These are phyloP conservation scores for Drosophila ochracea DNA, from an alignment of 2,888 invertebrate species.

Conservation along the genomic window DNA sequence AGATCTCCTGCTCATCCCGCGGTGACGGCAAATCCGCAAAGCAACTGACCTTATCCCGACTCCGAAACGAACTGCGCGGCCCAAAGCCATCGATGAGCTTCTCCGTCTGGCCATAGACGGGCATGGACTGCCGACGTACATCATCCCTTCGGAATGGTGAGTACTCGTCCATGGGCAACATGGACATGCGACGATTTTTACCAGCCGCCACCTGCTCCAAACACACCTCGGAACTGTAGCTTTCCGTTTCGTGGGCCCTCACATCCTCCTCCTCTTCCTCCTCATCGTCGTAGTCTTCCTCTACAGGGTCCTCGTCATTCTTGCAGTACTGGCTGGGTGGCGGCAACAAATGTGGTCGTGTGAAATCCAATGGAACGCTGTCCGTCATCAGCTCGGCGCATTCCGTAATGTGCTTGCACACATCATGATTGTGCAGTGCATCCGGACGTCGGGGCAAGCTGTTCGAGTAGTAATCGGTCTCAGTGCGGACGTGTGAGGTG, in stretches of 20 bases:
- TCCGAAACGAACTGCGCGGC: slow-evolving; percentile 71
- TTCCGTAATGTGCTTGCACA: slow-evolving; percentile 84
- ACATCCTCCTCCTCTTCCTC: slow-evolving; percentile 66
- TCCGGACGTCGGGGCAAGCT: slow-evolving; percentile 83
- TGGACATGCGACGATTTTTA: slow-evolving; percentile 75
- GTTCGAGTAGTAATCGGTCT: slow-evolving; percentile 83
- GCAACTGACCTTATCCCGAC: slow-evolving; percentile 68
- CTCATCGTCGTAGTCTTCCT: slow-evolving; percentile 60
- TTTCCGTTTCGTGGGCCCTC: slow-evolving; percentile 67
- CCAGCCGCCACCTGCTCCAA: slow-evolving; percentile 34
- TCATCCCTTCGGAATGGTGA: slow-evolving; percentile 81
- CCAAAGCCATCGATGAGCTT: slow-evolving; percentile 78
- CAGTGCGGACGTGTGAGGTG: slow-evolving; percentile 81
- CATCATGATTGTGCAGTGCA: slow-evolving; percentile 80
- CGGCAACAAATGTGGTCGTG: slow-evolving; percentile 72
- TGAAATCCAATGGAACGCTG: slow-evolving; percentile 74
- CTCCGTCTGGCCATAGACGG: slow-evolving; percentile 79
- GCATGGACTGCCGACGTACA: slow-evolving; percentile 81
- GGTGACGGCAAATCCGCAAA: slow-evolving; percentile 44
- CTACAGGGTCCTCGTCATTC: slow-evolving; percentile 73
- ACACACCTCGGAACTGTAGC: slow-evolving; percentile 70
- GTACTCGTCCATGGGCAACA: slow-evolving; percentile 68
- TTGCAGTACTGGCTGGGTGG: slow-evolving; percentile 78
- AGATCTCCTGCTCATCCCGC: slow-evolving; percentile 90
- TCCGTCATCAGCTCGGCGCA: slow-evolving; percentile 83